phyloP scores from a whole-genome alignment of 2,113 vertebrate genomes.

The Atrichornis clamosus region DNA sequence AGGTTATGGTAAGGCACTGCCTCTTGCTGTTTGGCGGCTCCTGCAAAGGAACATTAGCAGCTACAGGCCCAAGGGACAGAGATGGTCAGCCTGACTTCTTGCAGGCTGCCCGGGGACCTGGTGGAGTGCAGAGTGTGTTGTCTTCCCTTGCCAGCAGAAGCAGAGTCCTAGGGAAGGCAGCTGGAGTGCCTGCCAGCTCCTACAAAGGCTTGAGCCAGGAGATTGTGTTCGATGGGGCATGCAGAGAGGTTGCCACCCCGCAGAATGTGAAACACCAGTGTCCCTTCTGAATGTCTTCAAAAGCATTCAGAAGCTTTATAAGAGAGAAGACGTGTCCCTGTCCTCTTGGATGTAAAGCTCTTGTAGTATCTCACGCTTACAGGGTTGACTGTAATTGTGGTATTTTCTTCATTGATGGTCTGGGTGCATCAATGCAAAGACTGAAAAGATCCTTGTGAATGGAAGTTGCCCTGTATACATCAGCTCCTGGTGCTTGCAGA shows the following conservation, averaged over 20 bases:
- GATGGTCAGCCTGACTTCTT: neutral
- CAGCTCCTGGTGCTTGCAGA: neutral
- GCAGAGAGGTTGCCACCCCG: neutral
- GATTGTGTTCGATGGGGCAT: neutral
- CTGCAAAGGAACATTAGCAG: neutral
- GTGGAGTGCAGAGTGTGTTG: neutral
- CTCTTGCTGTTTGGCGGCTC: neutral
- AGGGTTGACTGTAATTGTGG: rapidly evolving
- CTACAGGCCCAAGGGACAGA: neutral
- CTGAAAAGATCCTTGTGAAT: neutral
- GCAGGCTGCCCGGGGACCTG: neutral
- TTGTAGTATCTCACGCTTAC: neutral
- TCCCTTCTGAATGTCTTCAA: neutral
- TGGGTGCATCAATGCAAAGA: neutral
- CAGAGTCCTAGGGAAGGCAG: neutral
- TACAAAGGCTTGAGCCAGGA: neutral
- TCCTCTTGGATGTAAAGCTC: neutral
- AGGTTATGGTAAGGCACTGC: neutral
- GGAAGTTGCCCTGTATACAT: neutral
- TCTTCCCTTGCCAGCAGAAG: neutral
- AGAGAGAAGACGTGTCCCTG: neutral
- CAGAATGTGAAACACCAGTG: neutral
- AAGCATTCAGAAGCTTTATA: neutral
- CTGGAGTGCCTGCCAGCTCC: neutral
- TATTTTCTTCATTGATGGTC: neutral